Evolutionary conservation across 2,888 invertebrate species (phyloP).

Genomic region (Deladenus siricidicola): DNA sequence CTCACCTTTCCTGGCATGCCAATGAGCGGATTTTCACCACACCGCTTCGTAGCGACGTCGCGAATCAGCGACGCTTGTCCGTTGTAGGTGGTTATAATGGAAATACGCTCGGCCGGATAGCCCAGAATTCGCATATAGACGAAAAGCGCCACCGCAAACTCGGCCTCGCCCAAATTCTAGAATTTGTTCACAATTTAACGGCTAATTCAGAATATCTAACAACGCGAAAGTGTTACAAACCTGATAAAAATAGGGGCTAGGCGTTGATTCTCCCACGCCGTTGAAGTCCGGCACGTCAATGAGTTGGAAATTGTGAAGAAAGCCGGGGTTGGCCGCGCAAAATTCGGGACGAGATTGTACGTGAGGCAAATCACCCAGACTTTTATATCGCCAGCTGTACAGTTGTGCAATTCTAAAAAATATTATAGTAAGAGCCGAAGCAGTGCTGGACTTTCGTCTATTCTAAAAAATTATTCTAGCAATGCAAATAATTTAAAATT

Average conservation of each 20-base stretch:
- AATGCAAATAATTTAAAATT: too few species aligned
- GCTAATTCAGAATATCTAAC: not conserved
- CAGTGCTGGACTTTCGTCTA: too few species aligned
- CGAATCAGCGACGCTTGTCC: slow-evolving; percentile 58
- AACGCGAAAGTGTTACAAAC: slow-evolving; percentile 55
- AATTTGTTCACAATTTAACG: slow-evolving; percentile 3
- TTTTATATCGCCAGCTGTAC: slow-evolving; percentile 57
- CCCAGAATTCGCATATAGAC: slow-evolving; percentile 97
- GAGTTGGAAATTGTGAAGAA: slow-evolving; percentile 83
- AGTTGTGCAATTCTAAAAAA: slow-evolving; percentile 55
- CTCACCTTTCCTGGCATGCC: slow-evolving; percentile 75
- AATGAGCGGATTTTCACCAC: slow-evolving; percentile 86
- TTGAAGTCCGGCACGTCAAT: slow-evolving; percentile 94
- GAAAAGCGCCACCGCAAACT: slow-evolving; percentile 90
- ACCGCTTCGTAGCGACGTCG: slow-evolving; percentile 82
- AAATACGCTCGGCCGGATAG: slow-evolving; percentile 90
- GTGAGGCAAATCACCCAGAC: slow-evolving; percentile 84
- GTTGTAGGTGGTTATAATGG: slow-evolving; percentile 95
- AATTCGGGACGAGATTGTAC: slow-evolving; percentile 77
- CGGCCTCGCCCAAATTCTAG: slow-evolving; percentile 63
- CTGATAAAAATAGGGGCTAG: slow-evolving; percentile 96
- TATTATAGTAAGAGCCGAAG: not conserved
- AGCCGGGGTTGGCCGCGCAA: slow-evolving; percentile 76
- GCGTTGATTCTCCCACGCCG: slow-evolving; percentile 90
- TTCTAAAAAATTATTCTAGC: too few species aligned